phyloP scores from a whole-genome alignment of 2,797 vertebrate species.

The Urophycis tenuis region DNA sequence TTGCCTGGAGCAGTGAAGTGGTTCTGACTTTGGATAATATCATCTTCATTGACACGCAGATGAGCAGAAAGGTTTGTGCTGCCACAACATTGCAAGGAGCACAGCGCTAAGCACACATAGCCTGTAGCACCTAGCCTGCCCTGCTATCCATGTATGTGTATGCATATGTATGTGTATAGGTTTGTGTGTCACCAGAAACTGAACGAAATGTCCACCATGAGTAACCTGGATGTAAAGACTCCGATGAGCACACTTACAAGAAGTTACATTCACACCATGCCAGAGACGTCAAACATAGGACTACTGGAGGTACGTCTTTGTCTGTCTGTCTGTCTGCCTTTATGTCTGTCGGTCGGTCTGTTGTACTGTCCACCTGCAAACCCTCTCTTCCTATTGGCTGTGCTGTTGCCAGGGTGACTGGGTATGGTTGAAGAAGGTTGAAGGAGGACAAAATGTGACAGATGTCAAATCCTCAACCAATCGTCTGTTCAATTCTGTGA shows the following conservation, averaged over 20 bases:
- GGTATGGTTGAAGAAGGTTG: slow-evolving; percentile 72
- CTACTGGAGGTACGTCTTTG: slow-evolving; percentile 52
- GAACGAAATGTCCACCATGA: slow-evolving; percentile 60
- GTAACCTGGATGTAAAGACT: slow-evolving; percentile 58
- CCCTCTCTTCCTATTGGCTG: slow-evolving; percentile 8
- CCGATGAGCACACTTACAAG: slow-evolving; percentile 41
- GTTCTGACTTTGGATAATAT: slow-evolving; percentile 65
- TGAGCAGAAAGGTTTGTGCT: slow-evolving; percentile 64
- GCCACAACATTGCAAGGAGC: neutral
- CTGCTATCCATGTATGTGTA: neutral
- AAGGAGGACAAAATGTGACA: slow-evolving; percentile 35
- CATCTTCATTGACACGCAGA: slow-evolving; percentile 69
- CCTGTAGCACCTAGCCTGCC: neutral
- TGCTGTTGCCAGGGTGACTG: slow-evolving; percentile 61
- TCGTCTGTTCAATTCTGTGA: slow-evolving; percentile 51
- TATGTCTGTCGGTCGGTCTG: neutral
- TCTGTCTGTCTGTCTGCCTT: neutral
- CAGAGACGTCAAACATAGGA: slow-evolving; percentile 58
- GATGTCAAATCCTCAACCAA: slow-evolving; percentile 43
- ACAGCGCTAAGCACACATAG: neutral
- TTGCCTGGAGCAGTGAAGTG: slow-evolving; percentile 49
- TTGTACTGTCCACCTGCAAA: neutral
- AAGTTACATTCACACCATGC: slow-evolving; percentile 57
- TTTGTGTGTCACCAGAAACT: slow-evolving; percentile 41
- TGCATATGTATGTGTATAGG: neutral